phyloP scores from a whole-genome alignment of 2,888 invertebrate species.

The Neoascia interrupta region DNA sequence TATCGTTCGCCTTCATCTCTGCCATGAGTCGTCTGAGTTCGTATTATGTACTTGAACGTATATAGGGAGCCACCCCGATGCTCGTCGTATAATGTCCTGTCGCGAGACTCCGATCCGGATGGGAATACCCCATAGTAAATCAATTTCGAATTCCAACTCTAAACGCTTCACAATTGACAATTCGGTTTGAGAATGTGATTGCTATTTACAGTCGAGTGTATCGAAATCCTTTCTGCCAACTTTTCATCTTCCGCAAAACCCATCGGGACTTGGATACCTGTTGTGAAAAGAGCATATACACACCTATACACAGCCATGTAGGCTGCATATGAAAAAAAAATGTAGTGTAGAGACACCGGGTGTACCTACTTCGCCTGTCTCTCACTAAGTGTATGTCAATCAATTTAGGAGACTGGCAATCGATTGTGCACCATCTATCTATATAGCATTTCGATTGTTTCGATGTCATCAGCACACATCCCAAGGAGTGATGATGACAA shows the following conservation, averaged over 20 bases:
- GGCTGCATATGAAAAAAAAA: too few relatives aligned
- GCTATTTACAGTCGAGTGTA: slow-evolving; percentile 62
- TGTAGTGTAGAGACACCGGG: slow-evolving; percentile 49
- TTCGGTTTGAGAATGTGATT: slow-evolving; percentile 66
- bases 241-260: slow-evolving; percentile 15
- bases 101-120: slow-evolving; percentile 25
- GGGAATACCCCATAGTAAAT: slow-evolving; percentile 56
- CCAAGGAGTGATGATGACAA: slow-evolving; percentile 39
- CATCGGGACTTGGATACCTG: slow-evolving; percentile 11
- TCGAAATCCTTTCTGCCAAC: slow-evolving; percentile 53
- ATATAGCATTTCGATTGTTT: slow-evolving; percentile 63
- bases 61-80: too few relatives aligned
- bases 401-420: slow-evolving; percentile 63
- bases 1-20: too few relatives aligned
- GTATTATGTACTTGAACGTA: too few relatives aligned
- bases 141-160: slow-evolving; percentile 65
- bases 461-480: slow-evolving; percentile 66
- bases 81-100: too few relatives aligned
- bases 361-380: slow-evolving; percentile 47
- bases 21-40: too few relatives aligned
- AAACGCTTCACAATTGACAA: slow-evolving; percentile 65
- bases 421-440: slow-evolving; percentile 52
- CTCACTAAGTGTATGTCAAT: slow-evolving; percentile 69
- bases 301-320: background rate
- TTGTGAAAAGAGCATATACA: background rate